Evolutionary conservation across 1,140 invertebrate genomes (phyloP).

Genomic region (Apis laboriosa): DNA sequence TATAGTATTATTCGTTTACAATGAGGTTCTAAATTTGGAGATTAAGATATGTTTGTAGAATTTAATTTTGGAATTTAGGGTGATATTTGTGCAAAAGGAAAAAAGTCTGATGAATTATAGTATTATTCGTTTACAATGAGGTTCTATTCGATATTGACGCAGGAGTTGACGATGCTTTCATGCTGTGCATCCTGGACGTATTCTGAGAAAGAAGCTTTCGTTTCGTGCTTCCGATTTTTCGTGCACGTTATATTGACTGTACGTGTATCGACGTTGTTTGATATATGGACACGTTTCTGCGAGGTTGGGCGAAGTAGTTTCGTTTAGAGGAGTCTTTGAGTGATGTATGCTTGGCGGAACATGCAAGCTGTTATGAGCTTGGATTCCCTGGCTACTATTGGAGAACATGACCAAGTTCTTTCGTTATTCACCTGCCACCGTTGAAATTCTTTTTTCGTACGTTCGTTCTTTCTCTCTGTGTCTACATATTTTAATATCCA

Average conservation of each 20-base stretch:
- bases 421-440: neutral
- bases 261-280: conserved; percentile 10
- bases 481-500: no score
- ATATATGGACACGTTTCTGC: conserved; percentile 14
- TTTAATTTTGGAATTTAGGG: no score
- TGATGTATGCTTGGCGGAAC: conserved; percentile 2
- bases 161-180: neutral
- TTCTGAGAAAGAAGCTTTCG: neutral
- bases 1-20: no score
- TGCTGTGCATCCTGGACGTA: no score
- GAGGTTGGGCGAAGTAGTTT: conserved; percentile 9
- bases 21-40: no score
- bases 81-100: no score
- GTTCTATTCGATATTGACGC: no score
- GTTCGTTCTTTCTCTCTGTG: neutral
- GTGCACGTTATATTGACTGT: neutral
- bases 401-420: neutral
- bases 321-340: neutral
- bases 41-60: no score
- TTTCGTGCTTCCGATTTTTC: conserved; percentile 27
- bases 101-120: no score
- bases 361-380: conserved; percentile 2
- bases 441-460: neutral
- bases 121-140: no score
- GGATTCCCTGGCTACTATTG: neutral